Evolutionary conservation across 2,797 vertebrate species (phyloP), one percentile per base, ranked within the genome.

Genomic region (Gallinago nigripennis): DNA sequence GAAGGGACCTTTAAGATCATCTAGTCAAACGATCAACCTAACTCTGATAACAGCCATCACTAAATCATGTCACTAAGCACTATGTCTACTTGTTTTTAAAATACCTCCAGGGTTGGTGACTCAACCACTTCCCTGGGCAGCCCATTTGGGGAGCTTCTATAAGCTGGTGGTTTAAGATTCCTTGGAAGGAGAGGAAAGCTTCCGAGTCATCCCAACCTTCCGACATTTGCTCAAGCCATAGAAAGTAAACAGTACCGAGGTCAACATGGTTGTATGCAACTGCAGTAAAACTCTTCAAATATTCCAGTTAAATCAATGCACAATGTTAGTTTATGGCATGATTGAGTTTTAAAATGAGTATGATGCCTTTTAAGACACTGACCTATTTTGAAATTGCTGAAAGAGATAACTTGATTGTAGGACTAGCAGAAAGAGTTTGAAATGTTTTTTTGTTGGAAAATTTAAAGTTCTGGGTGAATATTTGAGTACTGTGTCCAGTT

Each of bases 231-330:
- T 80, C 24, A 43, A 53, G 16, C n/a, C 8, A 5, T 16, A 27
- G 58, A 66, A 85, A 82, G n/a, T 20, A 54, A 92, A 20, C 25
- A n/a, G 51, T 31, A 45, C 18, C 5, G 45, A 43, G 11, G 76
- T 76, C 6, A 2, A 1, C 35, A 3, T 8, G 20, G 18, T 24
- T 2, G 0, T 19, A 6, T 82, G 56, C 30, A 33, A 39, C 43
- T 24, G 82, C 60, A 77, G 46, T 54, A 39, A 73, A 92, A 45
- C 19, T 24, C 27, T 14, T 60, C 12, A 64, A 3, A 21, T 64
- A 16, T 23, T 78, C 60, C 0, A 4, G 2, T 81, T 46, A 63
- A 39, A 17, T 64, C 13, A 46, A 18, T 33, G 12, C 16, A 5
- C 24, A 16, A 1, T 23, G 28, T 3, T 54, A 58, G 48, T 50